These are phyloP conservation scores for Lapara coniferarum DNA, from an alignment of 2,888 invertebrate genomes.

Conservation along the genomic window DNA sequence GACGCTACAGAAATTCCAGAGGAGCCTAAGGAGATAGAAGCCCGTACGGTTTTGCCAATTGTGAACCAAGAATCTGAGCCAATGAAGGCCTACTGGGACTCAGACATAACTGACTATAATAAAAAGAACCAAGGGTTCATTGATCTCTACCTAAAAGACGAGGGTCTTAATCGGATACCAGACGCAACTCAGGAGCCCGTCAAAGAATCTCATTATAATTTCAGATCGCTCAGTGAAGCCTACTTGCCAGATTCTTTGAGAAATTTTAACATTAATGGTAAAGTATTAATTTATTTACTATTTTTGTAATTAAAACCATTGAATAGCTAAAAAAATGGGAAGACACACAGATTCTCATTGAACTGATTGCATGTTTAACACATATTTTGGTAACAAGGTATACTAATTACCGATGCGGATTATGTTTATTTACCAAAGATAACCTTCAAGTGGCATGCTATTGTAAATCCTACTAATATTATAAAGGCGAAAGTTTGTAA, in stretches of 20 bases:
- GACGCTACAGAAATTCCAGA: conserved; percentile 57
- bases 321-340: conserved; percentile 48
- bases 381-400: neutral
- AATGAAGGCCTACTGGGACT: conserved; percentile 79
- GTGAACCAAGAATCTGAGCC: conserved; percentile 57
- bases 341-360: conserved; percentile 79
- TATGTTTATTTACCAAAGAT: neutral
- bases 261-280: conserved; percentile 67
- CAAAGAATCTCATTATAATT: conserved; percentile 77
- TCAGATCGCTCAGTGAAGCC: conserved; percentile 61
- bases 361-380: conserved; percentile 65
- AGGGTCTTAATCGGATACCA: conserved; percentile 68
- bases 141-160: conserved; percentile 69
- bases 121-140: conserved; percentile 67
- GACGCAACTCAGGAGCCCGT: conserved; percentile 68
- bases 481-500: too few species aligned
- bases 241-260: conserved; percentile 65
- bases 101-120: conserved; percentile 62
- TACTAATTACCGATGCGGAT: neutral
- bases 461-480: too few species aligned
- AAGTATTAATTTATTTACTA: conserved; percentile 61
- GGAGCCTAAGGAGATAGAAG: conserved; percentile 42
- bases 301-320: conserved; percentile 40
- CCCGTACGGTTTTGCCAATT: conserved; percentile 37
- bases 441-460: neutral